These are phyloP conservation scores for Anableps anableps DNA, from an alignment of 2,797 vertebrate genomes.

Conservation along the genomic window DNA sequence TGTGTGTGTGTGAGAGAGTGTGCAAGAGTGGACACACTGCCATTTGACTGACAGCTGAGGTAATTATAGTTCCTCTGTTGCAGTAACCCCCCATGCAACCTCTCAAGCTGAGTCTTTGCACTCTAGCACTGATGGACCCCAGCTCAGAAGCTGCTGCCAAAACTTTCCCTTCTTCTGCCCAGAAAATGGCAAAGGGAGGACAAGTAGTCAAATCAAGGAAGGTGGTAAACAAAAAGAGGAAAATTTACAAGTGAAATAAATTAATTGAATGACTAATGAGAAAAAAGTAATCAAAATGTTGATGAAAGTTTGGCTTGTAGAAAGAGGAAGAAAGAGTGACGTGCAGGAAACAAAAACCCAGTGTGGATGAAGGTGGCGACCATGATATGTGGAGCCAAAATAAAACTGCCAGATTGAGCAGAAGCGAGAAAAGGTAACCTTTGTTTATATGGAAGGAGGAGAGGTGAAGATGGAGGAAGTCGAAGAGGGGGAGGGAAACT, in stretches of 20 bases:
- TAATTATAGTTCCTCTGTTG: slow-evolving; percentile 74
- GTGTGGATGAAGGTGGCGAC: slow-evolving; percentile 37
- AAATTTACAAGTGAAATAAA: neutral
- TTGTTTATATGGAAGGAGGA: slow-evolving; percentile 39
- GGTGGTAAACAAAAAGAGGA: slow-evolving; percentile 18
- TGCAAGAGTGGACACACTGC: slow-evolving; percentile 21
- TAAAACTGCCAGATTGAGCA: slow-evolving; percentile 61
- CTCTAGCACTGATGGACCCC: slow-evolving; percentile 49
- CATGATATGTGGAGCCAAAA: slow-evolving; percentile 53
- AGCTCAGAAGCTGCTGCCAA: slow-evolving; percentile 47
- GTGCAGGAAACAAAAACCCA: neutral
- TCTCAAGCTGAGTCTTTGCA: slow-evolving; percentile 61
- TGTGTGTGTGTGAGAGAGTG: slow-evolving; percentile 7
- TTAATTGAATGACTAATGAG: slow-evolving; percentile 14
- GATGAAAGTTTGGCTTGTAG: slow-evolving; percentile 26
- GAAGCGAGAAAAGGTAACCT: slow-evolving; percentile 53
- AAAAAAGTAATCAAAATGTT: slow-evolving; percentile 28
- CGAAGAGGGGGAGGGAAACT: slow-evolving; percentile 32
- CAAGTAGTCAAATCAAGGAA: slow-evolving; percentile 4
- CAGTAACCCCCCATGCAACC: slow-evolving; percentile 67
- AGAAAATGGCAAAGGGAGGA: slow-evolving; percentile 38
- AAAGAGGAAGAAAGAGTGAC: neutral
- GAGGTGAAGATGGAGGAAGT: slow-evolving; percentile 8
- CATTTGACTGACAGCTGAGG: slow-evolving; percentile 74
- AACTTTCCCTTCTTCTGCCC: slow-evolving; percentile 30